These are phyloP conservation scores for Ascidia mentula DNA, from an alignment of 23 tunicate genomes.

Conservation along the genomic window DNA sequence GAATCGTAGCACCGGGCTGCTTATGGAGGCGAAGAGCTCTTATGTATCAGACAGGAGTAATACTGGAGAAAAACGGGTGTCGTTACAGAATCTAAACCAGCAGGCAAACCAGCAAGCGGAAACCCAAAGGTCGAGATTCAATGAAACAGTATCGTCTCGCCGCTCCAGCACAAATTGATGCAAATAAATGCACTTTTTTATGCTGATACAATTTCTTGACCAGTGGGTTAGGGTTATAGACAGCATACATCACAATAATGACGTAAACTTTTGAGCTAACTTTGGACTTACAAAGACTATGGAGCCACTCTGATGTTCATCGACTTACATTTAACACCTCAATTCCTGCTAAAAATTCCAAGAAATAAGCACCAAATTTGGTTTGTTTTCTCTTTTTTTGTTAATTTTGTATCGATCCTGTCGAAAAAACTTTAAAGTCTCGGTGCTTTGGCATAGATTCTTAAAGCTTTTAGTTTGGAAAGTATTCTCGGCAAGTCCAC, in stretches of 20 bases:
- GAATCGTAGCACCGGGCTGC: neutral
- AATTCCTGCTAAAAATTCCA: too few species aligned
- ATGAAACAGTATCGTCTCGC: neutral
- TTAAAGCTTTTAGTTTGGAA: constrained; percentile 36
- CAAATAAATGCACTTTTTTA: neutral
- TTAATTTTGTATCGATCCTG: too few species aligned
- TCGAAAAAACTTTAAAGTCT: constrained; percentile 8
- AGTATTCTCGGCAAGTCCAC: constrained; percentile 49
- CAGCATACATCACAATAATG: too few species aligned
- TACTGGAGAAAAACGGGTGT: neutral
- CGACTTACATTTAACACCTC: too few species aligned
- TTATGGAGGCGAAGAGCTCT: neutral
- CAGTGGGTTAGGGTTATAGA: too few species aligned
- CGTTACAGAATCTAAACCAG: neutral
- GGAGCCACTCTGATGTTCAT: too few species aligned
- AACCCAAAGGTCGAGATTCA: neutral
- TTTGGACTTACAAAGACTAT: too few species aligned
- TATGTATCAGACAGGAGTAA: neutral
- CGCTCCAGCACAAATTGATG: neutral
- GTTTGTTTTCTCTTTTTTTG: neutral
- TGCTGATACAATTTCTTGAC: too few species aligned
- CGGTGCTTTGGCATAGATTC: constrained; percentile 44
- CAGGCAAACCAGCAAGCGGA: neutral
- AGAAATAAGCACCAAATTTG: neutral
- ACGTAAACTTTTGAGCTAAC: too few species aligned